A percentile compares a stretch with the other conserved stretches of the same genome.
These are phyloP conservation scores for Trogon melanurus DNA, from an alignment of 2,113 vertebrate genomes.

Conservation along the genomic window DNA sequence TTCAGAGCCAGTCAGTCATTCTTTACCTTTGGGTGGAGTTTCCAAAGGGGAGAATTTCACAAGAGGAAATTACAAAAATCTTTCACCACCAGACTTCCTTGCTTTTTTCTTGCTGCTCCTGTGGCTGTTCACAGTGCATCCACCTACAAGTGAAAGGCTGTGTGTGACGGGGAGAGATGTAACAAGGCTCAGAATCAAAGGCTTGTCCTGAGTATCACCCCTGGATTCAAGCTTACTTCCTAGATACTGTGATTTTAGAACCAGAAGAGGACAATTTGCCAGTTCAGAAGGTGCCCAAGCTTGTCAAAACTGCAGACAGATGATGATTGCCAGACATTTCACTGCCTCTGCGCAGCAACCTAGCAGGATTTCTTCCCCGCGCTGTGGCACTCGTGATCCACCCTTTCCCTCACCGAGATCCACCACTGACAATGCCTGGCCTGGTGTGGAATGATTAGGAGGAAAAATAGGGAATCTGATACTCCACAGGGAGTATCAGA, in stretches of 20 bases:
- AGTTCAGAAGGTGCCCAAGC: neutral
- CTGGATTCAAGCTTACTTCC: neutral
- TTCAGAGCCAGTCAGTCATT: neutral
- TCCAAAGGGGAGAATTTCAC: neutral
- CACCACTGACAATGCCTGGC: neutral
- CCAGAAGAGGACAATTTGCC: neutral
- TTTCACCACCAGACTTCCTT: neutral
- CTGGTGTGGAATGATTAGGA: neutral
- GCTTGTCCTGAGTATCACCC: neutral
- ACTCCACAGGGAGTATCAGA: neutral
- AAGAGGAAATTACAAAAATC: neutral
- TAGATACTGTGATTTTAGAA: neutral
- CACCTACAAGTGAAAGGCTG: neutral
- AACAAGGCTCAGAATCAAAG: neutral
- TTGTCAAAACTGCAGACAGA: neutral
- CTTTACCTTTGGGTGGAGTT: neutral
- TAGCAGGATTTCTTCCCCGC: neutral
- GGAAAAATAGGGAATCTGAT: neutral
- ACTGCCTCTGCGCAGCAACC: neutral
- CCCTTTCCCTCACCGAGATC: neutral
- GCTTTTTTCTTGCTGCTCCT: neutral
- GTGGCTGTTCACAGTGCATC: neutral
- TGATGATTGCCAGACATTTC: neutral
- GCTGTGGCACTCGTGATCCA: neutral
- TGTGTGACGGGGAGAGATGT: neutral